Evolutionary conservation across 2,113 vertebrate genomes (phyloP).

Genomic region (Oplegnathus fasciatus): DNA sequence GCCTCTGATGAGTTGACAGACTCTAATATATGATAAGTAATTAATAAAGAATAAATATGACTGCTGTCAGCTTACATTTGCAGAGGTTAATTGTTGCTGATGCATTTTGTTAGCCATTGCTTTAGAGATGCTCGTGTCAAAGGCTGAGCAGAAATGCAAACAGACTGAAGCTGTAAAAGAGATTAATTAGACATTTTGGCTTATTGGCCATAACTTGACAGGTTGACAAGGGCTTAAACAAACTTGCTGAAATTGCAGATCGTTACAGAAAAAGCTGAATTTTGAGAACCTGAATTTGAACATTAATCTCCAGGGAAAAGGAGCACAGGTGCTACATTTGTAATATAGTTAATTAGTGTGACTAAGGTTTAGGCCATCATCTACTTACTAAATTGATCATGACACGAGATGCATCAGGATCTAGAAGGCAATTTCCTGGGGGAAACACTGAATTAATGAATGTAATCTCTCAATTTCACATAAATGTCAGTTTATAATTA

Average conservation of each 20-base stretch:
- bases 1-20: constrained; percentile 49
- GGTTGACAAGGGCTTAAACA: background rate
- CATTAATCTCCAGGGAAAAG: no score
- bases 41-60: constrained; percentile 50
- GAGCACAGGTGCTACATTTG: no score
- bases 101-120: background rate
- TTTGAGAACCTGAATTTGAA: background rate
- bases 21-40: constrained; percentile 47
- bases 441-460: no score
- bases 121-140: background rate
- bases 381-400: no score
- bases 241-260: background rate
- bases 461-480: no score
- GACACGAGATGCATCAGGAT: no score
- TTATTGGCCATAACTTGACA: background rate
- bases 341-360: no score
- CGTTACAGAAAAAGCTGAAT: background rate
- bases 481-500: no score
- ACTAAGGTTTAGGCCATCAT: no score
- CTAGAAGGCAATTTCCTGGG: no score
- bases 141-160: constrained; percentile 5
- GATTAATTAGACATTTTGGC: background rate
- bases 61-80: constrained; percentile 51
- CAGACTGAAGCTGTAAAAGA: background rate
- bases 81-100: constrained; percentile 26